Conservation (phyloP, 2,888 invertebrate species). For the Onchidella celtica region DNA sequence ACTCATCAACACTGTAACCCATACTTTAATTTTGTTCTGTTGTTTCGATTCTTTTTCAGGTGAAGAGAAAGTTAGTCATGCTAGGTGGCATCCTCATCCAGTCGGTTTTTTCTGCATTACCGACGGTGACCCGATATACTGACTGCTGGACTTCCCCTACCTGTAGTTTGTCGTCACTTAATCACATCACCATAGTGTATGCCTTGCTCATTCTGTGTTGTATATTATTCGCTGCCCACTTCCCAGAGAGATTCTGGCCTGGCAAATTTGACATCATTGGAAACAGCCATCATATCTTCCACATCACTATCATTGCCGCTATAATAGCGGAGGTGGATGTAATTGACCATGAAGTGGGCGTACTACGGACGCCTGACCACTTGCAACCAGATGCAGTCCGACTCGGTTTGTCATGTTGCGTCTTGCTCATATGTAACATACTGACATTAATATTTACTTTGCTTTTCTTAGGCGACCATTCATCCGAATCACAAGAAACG, state of each 20-base stretch:
- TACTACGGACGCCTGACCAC: background rate
- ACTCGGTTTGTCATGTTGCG: background rate
- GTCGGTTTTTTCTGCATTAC: constrained; percentile 51
- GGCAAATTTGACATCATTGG: constrained; percentile 70
- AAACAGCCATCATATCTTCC: constrained; percentile 71
- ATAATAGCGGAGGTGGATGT: constrained; percentile 51
- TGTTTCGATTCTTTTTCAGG: too few species aligned
- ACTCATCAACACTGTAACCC: too few species aligned
- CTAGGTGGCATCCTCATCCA: constrained; percentile 56
- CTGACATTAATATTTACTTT: background rate
- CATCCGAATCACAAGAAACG: background rate
- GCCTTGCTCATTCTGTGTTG: constrained; percentile 52
- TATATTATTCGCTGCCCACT: constrained; percentile 59
- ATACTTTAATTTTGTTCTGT: too few species aligned
- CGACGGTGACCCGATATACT: constrained; percentile 54
- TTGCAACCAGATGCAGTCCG: background rate
- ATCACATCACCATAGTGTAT: constrained; percentile 59
- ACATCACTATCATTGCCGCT: constrained; percentile 54
- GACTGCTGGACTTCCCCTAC: constrained; percentile 53
- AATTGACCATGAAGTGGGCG: constrained; percentile 46
- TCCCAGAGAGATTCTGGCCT: constrained; percentile 66
- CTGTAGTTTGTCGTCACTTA: constrained; percentile 56
- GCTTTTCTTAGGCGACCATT: background rate
- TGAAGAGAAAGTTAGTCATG: constrained; percentile 59
- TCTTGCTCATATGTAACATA: constrained; percentile 4